phyloP scores from a whole-genome alignment of 2,797 vertebrate species.

The Acipenser transmontanus region DNA sequence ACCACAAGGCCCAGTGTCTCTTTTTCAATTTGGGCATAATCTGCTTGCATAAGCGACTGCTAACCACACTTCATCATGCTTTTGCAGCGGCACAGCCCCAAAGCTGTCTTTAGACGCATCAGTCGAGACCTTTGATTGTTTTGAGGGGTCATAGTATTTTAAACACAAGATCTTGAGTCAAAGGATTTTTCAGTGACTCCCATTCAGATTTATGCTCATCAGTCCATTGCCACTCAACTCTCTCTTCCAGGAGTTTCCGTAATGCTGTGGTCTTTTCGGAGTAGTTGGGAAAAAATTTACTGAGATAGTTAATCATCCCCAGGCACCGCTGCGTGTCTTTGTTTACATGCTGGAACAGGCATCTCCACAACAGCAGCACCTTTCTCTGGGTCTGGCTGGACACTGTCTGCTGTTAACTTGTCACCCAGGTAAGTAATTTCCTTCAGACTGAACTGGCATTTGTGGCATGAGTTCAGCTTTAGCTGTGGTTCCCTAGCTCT shows the following conservation, averaged over 20 bases:
- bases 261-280: background rate
- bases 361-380: background rate
- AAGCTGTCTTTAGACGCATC: background rate
- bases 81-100: background rate
- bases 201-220: too few relatives aligned
- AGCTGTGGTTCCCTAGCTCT: too few relatives aligned
- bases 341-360: background rate
- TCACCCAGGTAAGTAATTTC: background rate
- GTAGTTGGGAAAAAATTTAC: background rate
- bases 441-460: background rate
- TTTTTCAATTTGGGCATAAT: constrained; percentile 46
- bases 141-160: too few relatives aligned
- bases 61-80: constrained; percentile 31
- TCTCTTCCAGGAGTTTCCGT: background rate
- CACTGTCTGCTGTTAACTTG: background rate
- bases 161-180: background rate
- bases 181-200: background rate
- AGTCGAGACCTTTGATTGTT: constrained; percentile 1
- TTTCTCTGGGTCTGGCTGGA: background rate
- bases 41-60: constrained; percentile 39
- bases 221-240: background rate
- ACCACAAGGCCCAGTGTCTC: constrained; percentile 50
- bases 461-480: background rate
- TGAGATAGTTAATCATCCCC: background rate
- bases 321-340: background rate